Base-by-base conservation (phyloP, 2,113 vertebrate genomes). In the Scolopax mira region DNA sequence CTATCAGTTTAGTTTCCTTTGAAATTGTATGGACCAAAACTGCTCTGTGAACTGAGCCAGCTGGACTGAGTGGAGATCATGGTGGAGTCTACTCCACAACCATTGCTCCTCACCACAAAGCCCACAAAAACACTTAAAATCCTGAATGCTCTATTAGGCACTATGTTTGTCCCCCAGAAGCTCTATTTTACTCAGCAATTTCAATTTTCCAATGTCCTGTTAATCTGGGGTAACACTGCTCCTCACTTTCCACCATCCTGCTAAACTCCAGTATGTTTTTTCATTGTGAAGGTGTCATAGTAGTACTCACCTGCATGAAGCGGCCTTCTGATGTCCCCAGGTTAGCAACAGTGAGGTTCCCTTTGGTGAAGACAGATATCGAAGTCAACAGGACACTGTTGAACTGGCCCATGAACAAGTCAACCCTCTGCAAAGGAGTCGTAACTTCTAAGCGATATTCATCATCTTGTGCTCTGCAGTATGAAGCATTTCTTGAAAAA, bases 361-460 rank as follows among this genome's bases (percentile, higher is more conserved):
- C 95, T 98, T 98, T 65, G 96, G 98, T 98, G 66, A 98, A 98
- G 94, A 99, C 97, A 0, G 98, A 98, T 91, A 99, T 98, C 0
- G 99, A 99, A 15, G 99, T 99, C 22, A 99, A 95, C 84, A 99
- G 97, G 85, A 99, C 98, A 51, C 97, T 98, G n/a, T 97, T 98
- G 97, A 99, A 98, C 62, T 99, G 98, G 55, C 98, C 98, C 92
- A 98, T 98, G 97, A 99, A 99, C 97, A 99, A 98, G 97, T 99
- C 99, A 79, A 99, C 96, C 9, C 99, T 98, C n/a, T 98, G 98
- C 89, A 99, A 96, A 82, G 98, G 98, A 81, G 98, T 98, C 3
- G 98, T 99, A 91, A 99, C 98, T 97, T 99, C 99, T 18, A 99
- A 98, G n/a, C 98, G 98, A 93, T 99, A 99, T 65, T 99, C 98